Base-by-base conservation (phyloP, 92 coral and sea anemone genomes). In the Pocillopora meandrina region DNA sequence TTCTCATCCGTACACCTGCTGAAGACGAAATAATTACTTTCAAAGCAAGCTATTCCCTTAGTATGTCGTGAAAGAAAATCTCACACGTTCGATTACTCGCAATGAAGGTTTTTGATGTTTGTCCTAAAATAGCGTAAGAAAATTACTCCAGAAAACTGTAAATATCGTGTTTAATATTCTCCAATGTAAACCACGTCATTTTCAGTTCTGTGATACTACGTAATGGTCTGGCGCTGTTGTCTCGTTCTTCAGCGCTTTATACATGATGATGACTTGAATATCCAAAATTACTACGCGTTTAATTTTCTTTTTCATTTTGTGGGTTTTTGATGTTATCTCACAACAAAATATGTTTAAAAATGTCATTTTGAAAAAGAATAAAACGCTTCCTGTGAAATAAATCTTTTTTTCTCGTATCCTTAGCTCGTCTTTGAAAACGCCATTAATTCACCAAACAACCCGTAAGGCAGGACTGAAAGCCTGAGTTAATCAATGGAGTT, bases 271-370 rank as follows among this genome's bases (percentile, higher is more conserved):
- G 61, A 66, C 72, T 56, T 34, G 59, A 59, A 81, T 78, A 75
- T 60, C 68, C 74, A 2, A 82, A 47, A 82, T 86, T 69, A 81
- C 87, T 64, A 61, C 34, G 62, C 74, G 82, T 87, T 64, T 82
- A 90, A 81, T 86, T 90, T 87, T 35, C 62, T 66, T 82, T 64
- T 81, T 57, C 85, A 76, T 75, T 89, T 83, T 68, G 90, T 65
- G 87, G 77, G 77, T 56, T 75, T 75, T 47, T 14, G 90, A 84
- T 89, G 78, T 85, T 68, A 89, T 89, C 90, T 85, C 58, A 26
- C 75, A 71, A 80, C 61, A 73, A 78, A 79, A 85, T 74, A 75
- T 68, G 86, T 68, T 79, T 42, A 59, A 65, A 79, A 79, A 72
- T 21, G 47, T 84, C 68, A 72, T 84, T 82, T 78, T 66, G 70